Base-by-base conservation (phyloP, 2,797 vertebrate species). In the Acrocephalus scirpaceus region DNA sequence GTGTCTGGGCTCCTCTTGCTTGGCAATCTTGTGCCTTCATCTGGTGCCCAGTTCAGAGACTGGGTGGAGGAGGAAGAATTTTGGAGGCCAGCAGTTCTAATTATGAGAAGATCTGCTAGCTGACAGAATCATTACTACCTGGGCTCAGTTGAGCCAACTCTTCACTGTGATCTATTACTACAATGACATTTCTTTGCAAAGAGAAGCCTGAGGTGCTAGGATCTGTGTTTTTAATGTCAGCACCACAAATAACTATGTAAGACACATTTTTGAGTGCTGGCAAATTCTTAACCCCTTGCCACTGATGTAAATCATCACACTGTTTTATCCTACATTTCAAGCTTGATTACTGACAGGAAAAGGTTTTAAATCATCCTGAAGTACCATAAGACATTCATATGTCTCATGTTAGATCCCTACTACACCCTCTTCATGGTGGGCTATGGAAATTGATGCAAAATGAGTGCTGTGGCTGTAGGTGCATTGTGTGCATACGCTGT, bases 401-500 rank as follows among this genome's bases (percentile, higher is more conserved):
- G 32, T 22, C 29, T 78, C 60, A 5, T 42, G 17, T 76, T 32
- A 92, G 51, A 7, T 53, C n/a, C 48, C 40, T 72, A 42, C 23
- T 70, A 70, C 76, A 76, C 86, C 57, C 81, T 95, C 77, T 65
- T 96, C 74, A 93, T 47, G 93, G 86, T 34, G 45, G 88, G 76
- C 90, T 94, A 91, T 53, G 95, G 95, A 96, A 97, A 98, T 88
- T 57, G 42, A 91, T 96, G 95, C 75, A 96, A 96, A 96, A 95
- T 57, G 87, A 94, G 91, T 53, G 90, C 88, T 53, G 40, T 64
- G 93, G 95, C 89, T 97, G 97, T 97, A 97, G 97, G 96, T 61
- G 72, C 90, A 89, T 74, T 44, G 23, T 40, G 64, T 92, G 93
- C 98, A 30, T 99, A 99, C 99, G 94, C 98, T 98, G 98, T 99